phyloP scores from a whole-genome alignment of 2,113 vertebrate genomes.

The Hippocampus comes region DNA sequence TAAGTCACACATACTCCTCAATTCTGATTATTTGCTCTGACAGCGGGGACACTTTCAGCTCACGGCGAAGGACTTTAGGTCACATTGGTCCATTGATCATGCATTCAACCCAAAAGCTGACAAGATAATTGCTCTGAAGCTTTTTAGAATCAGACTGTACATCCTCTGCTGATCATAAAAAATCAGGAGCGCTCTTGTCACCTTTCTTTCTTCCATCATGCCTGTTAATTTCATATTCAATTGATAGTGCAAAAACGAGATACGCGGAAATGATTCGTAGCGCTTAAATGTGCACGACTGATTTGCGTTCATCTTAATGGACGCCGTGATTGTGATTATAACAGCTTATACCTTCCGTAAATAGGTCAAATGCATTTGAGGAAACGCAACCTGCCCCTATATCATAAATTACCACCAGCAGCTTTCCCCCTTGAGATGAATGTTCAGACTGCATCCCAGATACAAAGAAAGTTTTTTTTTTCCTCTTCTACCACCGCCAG shows the following conservation, averaged over 20 bases:
- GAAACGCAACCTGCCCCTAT: constrained; percentile 1
- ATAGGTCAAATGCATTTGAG: constrained; percentile 14
- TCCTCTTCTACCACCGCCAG: constrained; percentile 23
- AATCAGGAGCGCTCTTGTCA: constrained; percentile 34
- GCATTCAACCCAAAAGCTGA: constrained; percentile 27
- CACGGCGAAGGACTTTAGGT: constrained; percentile 12
- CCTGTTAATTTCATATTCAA: constrained; percentile 19
- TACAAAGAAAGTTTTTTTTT: constrained; percentile 25
- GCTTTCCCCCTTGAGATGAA: constrained; percentile 22
- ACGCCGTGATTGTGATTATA: constrained; percentile 2
- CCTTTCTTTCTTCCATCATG: constrained; percentile 32
- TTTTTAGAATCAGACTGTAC: constrained; percentile 28
- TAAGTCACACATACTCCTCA: constrained; percentile 20
- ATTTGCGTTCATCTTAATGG: constrained; percentile 9
- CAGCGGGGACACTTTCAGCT: constrained; percentile 6
- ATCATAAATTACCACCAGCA: constrained; percentile 24
- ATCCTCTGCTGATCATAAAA: constrained; percentile 33
- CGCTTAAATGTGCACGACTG: background rate
- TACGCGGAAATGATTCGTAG: constrained; percentile 19
- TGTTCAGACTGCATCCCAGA: constrained; percentile 23
- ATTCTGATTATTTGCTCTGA: constrained; percentile 27
- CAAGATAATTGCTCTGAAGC: constrained; percentile 41
- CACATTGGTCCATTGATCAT: constrained; percentile 51
- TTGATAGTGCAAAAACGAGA: constrained; percentile 24
- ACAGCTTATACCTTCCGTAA: background rate